Evolutionary conservation across 2,888 invertebrate genomes (phyloP).

Genomic region (Gymnocheta viridis): DNA sequence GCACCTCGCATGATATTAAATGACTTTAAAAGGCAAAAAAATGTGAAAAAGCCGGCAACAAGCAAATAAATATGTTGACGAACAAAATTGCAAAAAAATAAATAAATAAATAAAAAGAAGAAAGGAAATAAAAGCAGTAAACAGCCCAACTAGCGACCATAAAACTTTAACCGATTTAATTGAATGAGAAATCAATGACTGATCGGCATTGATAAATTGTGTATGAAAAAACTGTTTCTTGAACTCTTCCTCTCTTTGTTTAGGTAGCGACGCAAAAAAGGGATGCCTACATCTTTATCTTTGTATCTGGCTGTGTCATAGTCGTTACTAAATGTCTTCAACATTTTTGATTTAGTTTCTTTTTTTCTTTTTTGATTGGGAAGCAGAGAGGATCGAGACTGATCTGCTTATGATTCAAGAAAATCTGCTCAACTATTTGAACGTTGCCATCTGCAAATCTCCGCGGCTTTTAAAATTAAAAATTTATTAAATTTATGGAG

Average conservation of each 20-base stretch:
- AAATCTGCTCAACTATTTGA: too few species aligned
- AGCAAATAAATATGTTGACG: neutral
- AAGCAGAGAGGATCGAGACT: too few species aligned
- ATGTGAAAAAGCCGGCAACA: constrained; percentile 39
- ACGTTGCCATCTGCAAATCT: too few species aligned
- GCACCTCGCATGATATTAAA: constrained; percentile 38
- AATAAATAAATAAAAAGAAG: neutral
- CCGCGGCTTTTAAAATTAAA: too few species aligned
- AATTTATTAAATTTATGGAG: too few species aligned
- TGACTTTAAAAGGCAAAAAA: constrained; percentile 48
- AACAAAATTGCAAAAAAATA: neutral
- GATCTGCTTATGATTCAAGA: too few species aligned
- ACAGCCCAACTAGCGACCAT: neutral
- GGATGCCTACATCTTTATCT: too few species aligned
- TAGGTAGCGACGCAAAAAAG: neutral
- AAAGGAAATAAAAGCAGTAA: neutral
- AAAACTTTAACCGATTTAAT: constrained; percentile 17
- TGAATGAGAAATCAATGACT: constrained; percentile 52
- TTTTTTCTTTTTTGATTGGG: too few species aligned
- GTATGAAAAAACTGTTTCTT: neutral
- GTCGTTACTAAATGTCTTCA: too few species aligned
- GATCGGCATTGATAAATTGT: constrained; percentile 48
- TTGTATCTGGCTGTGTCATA: too few species aligned
- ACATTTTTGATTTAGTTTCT: too few species aligned
- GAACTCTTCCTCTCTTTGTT: neutral